These are phyloP conservation scores for Aphis gossypii DNA, from an alignment of 1,140 invertebrate species.

Conservation along the genomic window DNA sequence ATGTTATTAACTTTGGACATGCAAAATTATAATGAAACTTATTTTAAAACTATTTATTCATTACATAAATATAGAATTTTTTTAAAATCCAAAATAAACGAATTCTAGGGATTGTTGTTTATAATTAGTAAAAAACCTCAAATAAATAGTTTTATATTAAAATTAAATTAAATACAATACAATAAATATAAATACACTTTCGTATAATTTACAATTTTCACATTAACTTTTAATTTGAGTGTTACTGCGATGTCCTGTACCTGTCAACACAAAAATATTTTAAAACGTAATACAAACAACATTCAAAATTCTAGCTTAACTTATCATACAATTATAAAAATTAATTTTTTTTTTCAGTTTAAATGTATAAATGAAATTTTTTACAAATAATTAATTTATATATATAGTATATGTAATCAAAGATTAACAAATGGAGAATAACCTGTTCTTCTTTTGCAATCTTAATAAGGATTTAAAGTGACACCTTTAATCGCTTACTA, in stretches of 20 bases:
- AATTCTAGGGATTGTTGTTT: not conserved
- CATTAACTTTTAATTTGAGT: not conserved
- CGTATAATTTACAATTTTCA: not conserved
- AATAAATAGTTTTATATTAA: not conserved
- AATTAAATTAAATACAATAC: not conserved
- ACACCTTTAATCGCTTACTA: not conserved
- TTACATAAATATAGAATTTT: not conserved
- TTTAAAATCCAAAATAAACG: not conserved
- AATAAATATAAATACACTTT: not conserved
- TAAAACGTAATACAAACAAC: not conserved
- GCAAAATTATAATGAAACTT: not conserved
- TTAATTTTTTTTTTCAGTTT: not conserved
- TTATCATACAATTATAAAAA: not conserved
- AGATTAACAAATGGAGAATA: not conserved
- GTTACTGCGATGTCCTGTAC: not conserved
- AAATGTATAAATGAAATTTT: not conserved
- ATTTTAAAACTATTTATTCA: not conserved
- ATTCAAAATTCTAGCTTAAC: too few species aligned
- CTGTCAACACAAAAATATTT: not conserved
- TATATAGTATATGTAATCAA: not conserved
- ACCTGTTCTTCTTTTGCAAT: not conserved
- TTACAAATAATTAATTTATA: not conserved
- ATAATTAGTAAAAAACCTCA: not conserved
- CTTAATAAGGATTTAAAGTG: not conserved
- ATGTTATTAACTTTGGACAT: not conserved